Evolutionary conservation across 2,113 vertebrate genomes (phyloP).

Genomic region (Lipophrys pholis): DNA sequence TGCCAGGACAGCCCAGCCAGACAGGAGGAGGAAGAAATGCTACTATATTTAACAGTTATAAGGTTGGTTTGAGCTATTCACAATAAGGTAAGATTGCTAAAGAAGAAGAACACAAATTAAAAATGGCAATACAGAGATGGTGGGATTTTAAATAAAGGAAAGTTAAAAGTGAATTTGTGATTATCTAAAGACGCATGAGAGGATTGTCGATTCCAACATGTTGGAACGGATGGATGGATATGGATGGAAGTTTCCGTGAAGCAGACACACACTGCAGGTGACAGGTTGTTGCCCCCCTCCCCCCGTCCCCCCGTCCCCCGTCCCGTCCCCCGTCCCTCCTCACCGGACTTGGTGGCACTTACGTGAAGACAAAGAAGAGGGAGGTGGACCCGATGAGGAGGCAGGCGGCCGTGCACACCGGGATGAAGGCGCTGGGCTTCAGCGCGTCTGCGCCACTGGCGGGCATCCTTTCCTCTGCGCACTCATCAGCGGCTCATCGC

Average conservation of each 20-base stretch:
- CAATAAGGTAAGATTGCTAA: not conserved
- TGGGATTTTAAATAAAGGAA: not conserved
- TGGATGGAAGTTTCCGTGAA: not conserved
- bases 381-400: conserved; percentile 92
- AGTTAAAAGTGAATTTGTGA: not conserved
- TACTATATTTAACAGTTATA: not conserved
- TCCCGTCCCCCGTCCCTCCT: no score
- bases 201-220: not conserved
- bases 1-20: conserved; percentile 36
- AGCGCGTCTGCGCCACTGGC: conserved; percentile 90
- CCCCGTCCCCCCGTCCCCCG: no score
- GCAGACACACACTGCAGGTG: not conserved
- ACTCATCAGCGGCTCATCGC: conserved; percentile 75
- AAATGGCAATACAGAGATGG: not conserved
- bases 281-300: conserved; percentile 4
- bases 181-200: not conserved
- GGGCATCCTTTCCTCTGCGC: conserved; percentile 92
- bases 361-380: conserved; percentile 98
- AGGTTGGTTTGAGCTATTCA: not conserved
- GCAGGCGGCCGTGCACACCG: conserved; percentile 92
- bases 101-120: not conserved
- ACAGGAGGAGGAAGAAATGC: not conserved
- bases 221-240: not conserved
- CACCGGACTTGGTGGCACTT: conserved; percentile 75
- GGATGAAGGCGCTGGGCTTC: conserved; percentile 93